A percentile compares a stretch with the other conserved stretches of the same genome.
These are phyloP conservation scores for Hirtodrosophila alboralis DNA, from an alignment of 2,888 invertebrate species.

Conservation along the genomic window DNA sequence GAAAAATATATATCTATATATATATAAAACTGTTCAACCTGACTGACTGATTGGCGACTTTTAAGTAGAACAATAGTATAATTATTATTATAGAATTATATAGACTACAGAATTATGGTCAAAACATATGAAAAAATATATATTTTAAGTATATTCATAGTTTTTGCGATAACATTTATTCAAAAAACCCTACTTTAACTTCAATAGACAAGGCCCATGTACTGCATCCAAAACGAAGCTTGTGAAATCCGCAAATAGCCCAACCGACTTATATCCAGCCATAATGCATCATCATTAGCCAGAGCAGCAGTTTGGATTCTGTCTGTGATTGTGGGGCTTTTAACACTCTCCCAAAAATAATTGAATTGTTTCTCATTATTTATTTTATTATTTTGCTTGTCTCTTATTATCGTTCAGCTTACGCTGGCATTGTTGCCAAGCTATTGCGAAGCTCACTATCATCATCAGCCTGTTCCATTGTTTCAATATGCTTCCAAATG, in stretches of 20 bases:
- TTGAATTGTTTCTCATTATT: conserved; percentile 80
- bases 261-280: conserved; percentile 20
- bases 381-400: conserved; percentile 80
- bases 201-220: conserved; percentile 14
- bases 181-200: not conserved
- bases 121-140: too few species aligned
- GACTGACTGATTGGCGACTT: too few species aligned
- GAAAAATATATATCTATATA: too few species aligned
- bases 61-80: too few species aligned
- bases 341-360: conserved; percentile 67
- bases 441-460: conserved; percentile 50
- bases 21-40: too few species aligned
- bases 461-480: conserved; percentile 51
- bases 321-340: conserved; percentile 65
- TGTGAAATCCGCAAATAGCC: conserved; percentile 9
- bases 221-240: not conserved
- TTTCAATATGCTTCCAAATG: conserved; percentile 29
- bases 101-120: too few species aligned
- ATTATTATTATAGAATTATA: too few species aligned
- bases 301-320: conserved; percentile 30
- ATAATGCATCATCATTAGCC: conserved; percentile 76
- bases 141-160: too few species aligned
- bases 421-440: conserved; percentile 30
- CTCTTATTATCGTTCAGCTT: conserved; percentile 75
- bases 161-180: too few species aligned